Base-by-base conservation (phyloP, 2,797 vertebrate genomes). In the Chelon labrosus region DNA sequence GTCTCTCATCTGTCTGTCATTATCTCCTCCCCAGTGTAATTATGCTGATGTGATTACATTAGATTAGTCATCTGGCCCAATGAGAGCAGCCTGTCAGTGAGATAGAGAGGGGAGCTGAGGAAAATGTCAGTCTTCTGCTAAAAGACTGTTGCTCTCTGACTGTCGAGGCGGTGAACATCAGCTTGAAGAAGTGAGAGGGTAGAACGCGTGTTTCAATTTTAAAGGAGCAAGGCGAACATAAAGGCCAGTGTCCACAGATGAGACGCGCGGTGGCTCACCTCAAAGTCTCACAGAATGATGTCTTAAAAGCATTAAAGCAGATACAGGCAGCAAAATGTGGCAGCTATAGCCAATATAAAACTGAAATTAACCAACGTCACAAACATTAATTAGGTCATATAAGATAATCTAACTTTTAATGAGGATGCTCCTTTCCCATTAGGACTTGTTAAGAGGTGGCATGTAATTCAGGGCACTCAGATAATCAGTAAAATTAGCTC, bases 21-120 rank as follows among this genome's bases (percentile, higher is more conserved):
- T 88, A 92, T 91, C 90, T 88, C 80, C 84, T 92, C 92, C 89
- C 89, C 83, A 80, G 88, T 87, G 89, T 91, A 92, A 93, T 93
- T 93, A 93, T 92, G 90, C 91, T 92, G 92, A 92, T 92, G 91
- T 92, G 92, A 93, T 93, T 93, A 93, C 91, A 93, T 92, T 91
- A 91, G 90, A 93, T 92, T 88, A 92, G 91, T 91, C 91, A 89
- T 92, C 83, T 90, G 87, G 89, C 86, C 90, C 90, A 88, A 84
- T 79, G 90, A 92, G 89, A 90, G 88, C 78, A 77, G 88, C 84
- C 89, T 90, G 91, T 91, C 93, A 92, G 84, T 7, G 74, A 87
- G 78, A 85, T 55, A 79, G 77, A 87, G 83, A 85, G 77, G 42
- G 59, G 71, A 84, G 84, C 80, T 65, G 81, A 86, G 70, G 76